phyloP scores from a whole-genome alignment of 2,113 vertebrate genomes.

The Osmerus eperlanus region DNA sequence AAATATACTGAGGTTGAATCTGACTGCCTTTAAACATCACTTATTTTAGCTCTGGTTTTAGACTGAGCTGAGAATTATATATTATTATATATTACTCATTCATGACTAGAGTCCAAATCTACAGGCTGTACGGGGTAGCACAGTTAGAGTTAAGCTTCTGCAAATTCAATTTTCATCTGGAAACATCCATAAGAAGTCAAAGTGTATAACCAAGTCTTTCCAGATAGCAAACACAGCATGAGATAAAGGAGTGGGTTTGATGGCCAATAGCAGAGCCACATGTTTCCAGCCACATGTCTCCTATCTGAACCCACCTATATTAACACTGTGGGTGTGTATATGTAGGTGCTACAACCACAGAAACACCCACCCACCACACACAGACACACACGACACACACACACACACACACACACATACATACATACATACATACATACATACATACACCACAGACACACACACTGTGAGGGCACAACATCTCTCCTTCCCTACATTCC shows the following conservation, averaged over 20 bases:
- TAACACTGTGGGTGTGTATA: too few relatives aligned
- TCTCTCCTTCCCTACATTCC: not conserved
- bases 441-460: not conserved
- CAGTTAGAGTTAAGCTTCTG: not conserved
- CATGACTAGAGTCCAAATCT: not conserved
- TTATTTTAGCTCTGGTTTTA: slow-evolving; percentile 8
- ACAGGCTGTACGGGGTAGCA: not conserved
- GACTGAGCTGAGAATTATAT: not conserved
- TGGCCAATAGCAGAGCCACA: not conserved
- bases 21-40: not conserved
- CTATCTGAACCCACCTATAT: slow-evolving; percentile 3
- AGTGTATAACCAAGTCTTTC: not conserved
- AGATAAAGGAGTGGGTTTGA: not conserved
- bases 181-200: not conserved
- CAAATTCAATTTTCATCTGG: not conserved
- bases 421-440: not conserved
- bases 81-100: too few relatives aligned
- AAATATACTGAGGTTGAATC: not conserved
- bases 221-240: not conserved
- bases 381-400: not conserved
- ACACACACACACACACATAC: not conserved
- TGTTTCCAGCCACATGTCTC: not conserved
- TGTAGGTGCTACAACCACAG: too few relatives aligned
- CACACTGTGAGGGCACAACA: not conserved
- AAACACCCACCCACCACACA: not conserved